A percentile compares a stretch with the other conserved stretches of the same genome.
These are phyloP conservation scores for Asteroscopus sphinx DNA, from an alignment of 2,888 invertebrate species.

Conservation along the genomic window DNA sequence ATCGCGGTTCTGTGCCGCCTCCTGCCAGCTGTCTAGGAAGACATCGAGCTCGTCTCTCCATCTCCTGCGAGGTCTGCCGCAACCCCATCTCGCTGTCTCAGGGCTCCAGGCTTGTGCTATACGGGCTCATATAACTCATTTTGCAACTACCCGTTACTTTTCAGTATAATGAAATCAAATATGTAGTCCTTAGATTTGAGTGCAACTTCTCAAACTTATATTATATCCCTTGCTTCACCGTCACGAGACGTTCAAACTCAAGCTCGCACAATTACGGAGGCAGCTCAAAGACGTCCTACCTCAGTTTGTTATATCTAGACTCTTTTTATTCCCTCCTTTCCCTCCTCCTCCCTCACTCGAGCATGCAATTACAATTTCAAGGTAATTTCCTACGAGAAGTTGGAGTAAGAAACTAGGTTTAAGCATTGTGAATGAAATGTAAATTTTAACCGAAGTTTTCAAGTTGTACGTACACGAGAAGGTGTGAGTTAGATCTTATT, in stretches of 20 bases:
- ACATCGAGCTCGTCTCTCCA: too few species aligned
- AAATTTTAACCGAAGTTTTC: conserved; percentile 19
- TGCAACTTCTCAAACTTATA: conserved; percentile 19
- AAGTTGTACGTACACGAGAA: conserved; percentile 7
- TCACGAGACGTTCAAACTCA: conserved; percentile 24
- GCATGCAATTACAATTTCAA: conserved; percentile 53
- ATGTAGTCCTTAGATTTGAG: conserved; percentile 10
- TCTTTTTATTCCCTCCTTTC: conserved; percentile 34
- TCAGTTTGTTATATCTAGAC: conserved; percentile 44
- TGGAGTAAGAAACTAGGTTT: conserved; percentile 12
- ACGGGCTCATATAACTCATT: too few species aligned
- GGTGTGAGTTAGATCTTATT: conserved; percentile 4
- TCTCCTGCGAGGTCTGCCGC: too few species aligned
- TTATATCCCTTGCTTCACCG: conserved; percentile 29
- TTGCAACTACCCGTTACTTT: too few species aligned
- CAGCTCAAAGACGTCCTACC: conserved; percentile 44
- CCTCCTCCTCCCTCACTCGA: conserved; percentile 17
- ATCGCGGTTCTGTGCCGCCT: too few species aligned
- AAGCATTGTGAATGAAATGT: conserved; percentile 34
- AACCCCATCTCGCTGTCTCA: too few species aligned
- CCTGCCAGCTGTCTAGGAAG: too few species aligned
- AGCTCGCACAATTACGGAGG: conserved; percentile 49
- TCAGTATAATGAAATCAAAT: conserved; percentile 21
- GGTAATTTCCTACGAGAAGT: conserved; percentile 43
- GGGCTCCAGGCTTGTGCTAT: too few species aligned